Evolutionary conservation across 2,113 vertebrate genomes (phyloP), one percentile per base, ranked within the genome.

Genomic region (Thamnophis sirtalis): DNA sequence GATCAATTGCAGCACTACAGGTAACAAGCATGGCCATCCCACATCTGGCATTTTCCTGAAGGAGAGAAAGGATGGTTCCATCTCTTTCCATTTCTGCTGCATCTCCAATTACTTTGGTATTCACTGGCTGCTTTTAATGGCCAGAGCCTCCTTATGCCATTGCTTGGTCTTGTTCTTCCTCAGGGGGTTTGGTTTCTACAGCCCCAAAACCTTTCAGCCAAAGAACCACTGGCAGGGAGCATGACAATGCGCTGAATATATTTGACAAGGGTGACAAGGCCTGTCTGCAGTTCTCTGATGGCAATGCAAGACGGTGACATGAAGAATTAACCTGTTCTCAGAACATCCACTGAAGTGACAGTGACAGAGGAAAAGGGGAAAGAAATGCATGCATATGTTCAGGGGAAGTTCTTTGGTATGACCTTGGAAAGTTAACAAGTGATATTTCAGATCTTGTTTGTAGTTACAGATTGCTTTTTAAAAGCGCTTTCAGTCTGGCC

Each of bases 41-140:
- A n/a, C n/a, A n/a, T n/a, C n/a, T 4, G 6, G 9, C 50, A 9
- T 53, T 84, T 89, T 89, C 89, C 68, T 80, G 24, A 90, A 11
- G 10, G 10, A 51, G 21, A 56, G 43, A 86, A 10, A 85, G 33
- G 33, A 49, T 7, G 38, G 10, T 56, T 91, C 3, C 26, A 28
- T 21, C 33, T 56, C 33, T 17, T 84, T 43, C 19, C 24, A 58
- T 7, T 2, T 9, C 60, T 87, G 84, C 58, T 95, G 96, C 94
- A 95, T 91, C 95, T 95, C 91, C 96, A 93, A 93, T 91, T 96
- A 85, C 91, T 92, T 91, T 92, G 93, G 89, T 95, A 92, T 92
- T 55, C 84, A 89, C 85, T 91, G 93, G 95, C 88, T 92, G 63
- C 56, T 84, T 93, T 93, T 95, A 96, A 95, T 15, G 58, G 94